A percentile compares a stretch with the other conserved stretches of the same genome.
Conservation (phyloP, 2,797 vertebrate species). For the Enteromius argenteus region DNA sequence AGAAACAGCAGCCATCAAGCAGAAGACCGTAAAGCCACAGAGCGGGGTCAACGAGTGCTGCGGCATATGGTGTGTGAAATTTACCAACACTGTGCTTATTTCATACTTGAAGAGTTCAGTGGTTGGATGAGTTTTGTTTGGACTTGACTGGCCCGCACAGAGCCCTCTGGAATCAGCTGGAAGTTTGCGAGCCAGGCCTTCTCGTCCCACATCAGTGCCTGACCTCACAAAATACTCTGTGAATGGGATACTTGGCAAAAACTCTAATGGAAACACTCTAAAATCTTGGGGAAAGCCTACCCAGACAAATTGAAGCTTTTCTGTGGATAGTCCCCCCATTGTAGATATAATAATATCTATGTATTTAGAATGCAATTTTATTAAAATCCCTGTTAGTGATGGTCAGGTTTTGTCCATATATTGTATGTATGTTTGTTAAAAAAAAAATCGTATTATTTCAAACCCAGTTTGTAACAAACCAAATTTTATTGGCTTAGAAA, state of each 20-base stretch:
- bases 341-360: background rate
- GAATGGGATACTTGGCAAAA: background rate
- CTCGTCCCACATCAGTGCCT: background rate
- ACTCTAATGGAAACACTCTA: background rate
- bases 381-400: background rate
- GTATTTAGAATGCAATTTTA: background rate
- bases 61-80: background rate
- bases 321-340: background rate
- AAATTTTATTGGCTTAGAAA: background rate
- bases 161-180: background rate
- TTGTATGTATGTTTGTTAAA: background rate
- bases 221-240: background rate
- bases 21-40: background rate
- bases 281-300: background rate
- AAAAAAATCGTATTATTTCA: background rate
- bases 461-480: background rate
- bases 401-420: background rate
- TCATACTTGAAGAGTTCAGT: background rate
- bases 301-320: background rate
- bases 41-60: background rate
- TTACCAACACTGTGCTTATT: background rate
- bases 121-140: background rate
- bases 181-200: background rate
- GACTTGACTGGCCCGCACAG: background rate
- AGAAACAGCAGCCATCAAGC: background rate